Evolutionary conservation across 2,797 vertebrate species (phyloP), one percentile per base, ranked within the genome.

Genomic region (Enteromius fasciolatus): DNA sequence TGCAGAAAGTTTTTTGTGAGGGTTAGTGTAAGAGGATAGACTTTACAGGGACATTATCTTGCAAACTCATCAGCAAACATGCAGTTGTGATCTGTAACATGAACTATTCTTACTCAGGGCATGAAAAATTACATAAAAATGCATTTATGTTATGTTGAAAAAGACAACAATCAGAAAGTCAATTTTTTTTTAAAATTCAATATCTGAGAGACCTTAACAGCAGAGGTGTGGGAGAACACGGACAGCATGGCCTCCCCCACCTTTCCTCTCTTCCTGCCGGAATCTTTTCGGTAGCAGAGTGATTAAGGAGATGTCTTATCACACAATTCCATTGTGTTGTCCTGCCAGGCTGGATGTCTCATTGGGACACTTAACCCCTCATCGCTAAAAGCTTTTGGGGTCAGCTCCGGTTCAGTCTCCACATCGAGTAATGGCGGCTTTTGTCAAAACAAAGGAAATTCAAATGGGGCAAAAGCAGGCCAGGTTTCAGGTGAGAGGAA

Each of bases 311-410:
- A 74, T 54, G 72, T 85, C 44, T 73, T 69, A 28, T 87, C 84
- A 84, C 86, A 82, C 85, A 44, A 74, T 78, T 78, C 52, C 84
- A 73, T 76, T 69, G 82, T 80, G 31, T 88, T 61, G 90, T 90
- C 88, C 87, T 23, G 87, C 88, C 87, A 82, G 86, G 89, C 85
- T 87, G 89, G 57, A 87, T 84, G 84, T 90, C 89, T 87, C 83
- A 87, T 92, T 91, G 90, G 91, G 89, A 92, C 91, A 92, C 90
- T 92, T 93, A 92, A 94, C 92, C 92, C 90, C 87, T 91, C 85
- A 50, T 86, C 73, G 85, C 92, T 93, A 92, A 94, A 93, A 94
- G 93, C 92, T 93, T 93, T 89, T 84, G 23, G 88, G 92, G 91
- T 94, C 92, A 93, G 84, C 63, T 85, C 84, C 57, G 90, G 91